phyloP scores from a whole-genome alignment of 2,113 vertebrate species.

The Leucosticte australis region DNA sequence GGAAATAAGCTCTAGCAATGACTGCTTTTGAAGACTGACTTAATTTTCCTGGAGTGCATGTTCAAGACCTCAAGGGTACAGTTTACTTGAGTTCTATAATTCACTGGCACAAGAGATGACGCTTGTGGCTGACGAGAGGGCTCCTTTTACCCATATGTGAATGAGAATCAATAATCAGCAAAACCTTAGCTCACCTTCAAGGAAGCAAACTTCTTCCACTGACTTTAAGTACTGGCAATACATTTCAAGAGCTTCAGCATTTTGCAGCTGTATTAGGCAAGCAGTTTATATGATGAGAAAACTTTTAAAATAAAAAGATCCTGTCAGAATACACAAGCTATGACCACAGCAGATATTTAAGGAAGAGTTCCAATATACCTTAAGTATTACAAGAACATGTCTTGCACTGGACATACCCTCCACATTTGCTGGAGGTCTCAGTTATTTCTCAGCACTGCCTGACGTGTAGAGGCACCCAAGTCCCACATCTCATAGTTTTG shows the following conservation, averaged over 20 bases:
- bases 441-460: not conserved
- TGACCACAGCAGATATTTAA: not conserved
- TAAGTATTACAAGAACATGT: not conserved
- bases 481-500: not conserved
- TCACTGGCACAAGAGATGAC: not conserved
- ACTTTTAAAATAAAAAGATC: not conserved
- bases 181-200: not conserved
- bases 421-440: not conserved
- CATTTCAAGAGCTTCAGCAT: not conserved
- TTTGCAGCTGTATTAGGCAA: accelerated
- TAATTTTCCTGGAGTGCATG: not conserved
- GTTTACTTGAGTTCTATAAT: not conserved
- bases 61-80: not conserved
- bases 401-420: not conserved
- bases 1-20: not conserved
- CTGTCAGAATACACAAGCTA: not conserved
- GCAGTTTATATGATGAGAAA: not conserved
- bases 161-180: not conserved
- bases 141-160: not conserved
- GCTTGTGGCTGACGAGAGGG: not conserved
- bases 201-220: not conserved
- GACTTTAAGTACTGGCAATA: not conserved
- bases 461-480: not conserved
- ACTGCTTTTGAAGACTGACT: not conserved
- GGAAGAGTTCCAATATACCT: not conserved